A percentile compares a stretch with the other conserved stretches of the same genome.
phyloP scores from a whole-genome alignment of 1,140 invertebrate species.

The Ylistrum balloti region DNA sequence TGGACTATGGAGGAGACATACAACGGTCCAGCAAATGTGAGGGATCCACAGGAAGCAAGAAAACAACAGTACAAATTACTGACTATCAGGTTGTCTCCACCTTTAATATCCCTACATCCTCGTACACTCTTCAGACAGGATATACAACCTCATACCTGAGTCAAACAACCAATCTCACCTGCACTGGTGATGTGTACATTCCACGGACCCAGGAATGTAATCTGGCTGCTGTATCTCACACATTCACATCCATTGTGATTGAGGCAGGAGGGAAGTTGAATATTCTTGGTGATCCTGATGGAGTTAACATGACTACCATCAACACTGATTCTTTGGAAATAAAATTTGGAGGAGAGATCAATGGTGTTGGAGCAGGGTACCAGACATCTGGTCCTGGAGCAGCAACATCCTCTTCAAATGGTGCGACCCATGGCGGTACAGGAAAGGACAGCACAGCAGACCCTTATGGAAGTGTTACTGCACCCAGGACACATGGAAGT shows the following conservation, averaged over 20 bases:
- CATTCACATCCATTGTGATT: conserved; percentile 65
- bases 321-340: conserved; percentile 68
- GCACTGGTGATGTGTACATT: conserved; percentile 33
- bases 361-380: conserved; percentile 68
- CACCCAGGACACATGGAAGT: conserved; percentile 71
- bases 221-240: conserved; percentile 63
- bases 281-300: conserved; percentile 64
- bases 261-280: conserved; percentile 67
- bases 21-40: conserved; percentile 61
- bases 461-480: conserved; percentile 69
- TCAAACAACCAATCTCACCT: conserved; percentile 48
- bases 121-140: conserved; percentile 30
- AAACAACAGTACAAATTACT: background rate
- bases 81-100: background rate
- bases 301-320: conserved; percentile 67
- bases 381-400: conserved; percentile 63
- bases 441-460: conserved; percentile 61
- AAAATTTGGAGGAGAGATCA: conserved; percentile 65
- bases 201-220: conserved; percentile 62
- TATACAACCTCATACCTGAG: conserved; percentile 30
- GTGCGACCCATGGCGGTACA: conserved; percentile 68
- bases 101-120: conserved; percentile 14
- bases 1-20: conserved; percentile 67
- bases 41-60: conserved; percentile 28
- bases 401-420: conserved; percentile 52